Evolutionary conservation across 2,797 vertebrate genomes (phyloP).

Genomic region (Stomatorhinus walkeri): DNA sequence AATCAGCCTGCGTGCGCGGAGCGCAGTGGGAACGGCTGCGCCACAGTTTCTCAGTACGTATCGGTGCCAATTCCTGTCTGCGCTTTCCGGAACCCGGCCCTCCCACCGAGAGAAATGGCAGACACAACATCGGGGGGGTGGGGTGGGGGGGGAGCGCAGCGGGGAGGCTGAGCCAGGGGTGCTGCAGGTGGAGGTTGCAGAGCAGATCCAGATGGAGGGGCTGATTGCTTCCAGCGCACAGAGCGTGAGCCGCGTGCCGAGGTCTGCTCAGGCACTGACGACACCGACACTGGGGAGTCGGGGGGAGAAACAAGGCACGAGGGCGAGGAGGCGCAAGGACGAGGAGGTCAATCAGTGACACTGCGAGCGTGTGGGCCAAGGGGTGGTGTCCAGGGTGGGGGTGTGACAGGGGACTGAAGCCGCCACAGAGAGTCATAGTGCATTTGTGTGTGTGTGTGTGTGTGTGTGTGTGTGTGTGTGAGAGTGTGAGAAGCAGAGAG

Average conservation of each 20-base stretch:
- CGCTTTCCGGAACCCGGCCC: constrained; percentile 48
- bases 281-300: background rate
- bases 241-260: background rate
- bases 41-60: constrained; percentile 22
- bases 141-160: constrained; percentile 19
- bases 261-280: background rate
- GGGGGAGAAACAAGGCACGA: background rate
- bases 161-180: constrained; percentile 25
- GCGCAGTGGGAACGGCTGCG: constrained; percentile 28
- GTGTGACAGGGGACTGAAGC: background rate
- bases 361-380: background rate
- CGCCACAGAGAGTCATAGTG: constrained; percentile 27
- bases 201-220: constrained; percentile 22
- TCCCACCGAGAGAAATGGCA: constrained; percentile 42
- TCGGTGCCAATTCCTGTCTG: constrained; percentile 46
- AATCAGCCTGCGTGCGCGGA: constrained; percentile 7
- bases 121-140: constrained; percentile 46
- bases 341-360: background rate
- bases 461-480: background rate
- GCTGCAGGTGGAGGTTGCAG: constrained; percentile 1
- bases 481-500: background rate
- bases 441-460: constrained; percentile 25
- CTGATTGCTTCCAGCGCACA: constrained; percentile 6
- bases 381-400: constrained; percentile 10
- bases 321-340: background rate